These are phyloP conservation scores for Tiphia femorata DNA, from an alignment of 2,888 invertebrate genomes.

Conservation along the genomic window DNA sequence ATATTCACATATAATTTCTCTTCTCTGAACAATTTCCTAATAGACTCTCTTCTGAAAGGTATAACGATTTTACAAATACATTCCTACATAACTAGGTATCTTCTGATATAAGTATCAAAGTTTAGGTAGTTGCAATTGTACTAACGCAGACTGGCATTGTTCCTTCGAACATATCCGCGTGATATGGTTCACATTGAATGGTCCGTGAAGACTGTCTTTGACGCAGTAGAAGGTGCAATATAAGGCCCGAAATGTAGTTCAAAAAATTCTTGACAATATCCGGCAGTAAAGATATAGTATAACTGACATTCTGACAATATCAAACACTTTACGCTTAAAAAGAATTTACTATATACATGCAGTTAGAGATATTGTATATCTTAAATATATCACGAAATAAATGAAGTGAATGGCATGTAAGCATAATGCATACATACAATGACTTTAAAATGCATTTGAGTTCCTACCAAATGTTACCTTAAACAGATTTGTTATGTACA, in stretches of 20 bases:
- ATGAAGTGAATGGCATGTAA: not conserved
- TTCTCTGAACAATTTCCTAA: conserved; percentile 1
- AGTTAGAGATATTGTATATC: not conserved
- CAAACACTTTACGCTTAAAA: not conserved
- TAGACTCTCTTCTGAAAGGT: not conserved
- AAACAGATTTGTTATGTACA: too few relatives aligned
- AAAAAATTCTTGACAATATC: conserved; percentile 32
- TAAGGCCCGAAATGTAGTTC: conserved; percentile 41
- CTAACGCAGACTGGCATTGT: conserved; percentile 41
- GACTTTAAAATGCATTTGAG: too few relatives aligned
- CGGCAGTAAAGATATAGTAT: conserved; percentile 34
- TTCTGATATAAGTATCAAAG: conserved; percentile 30
- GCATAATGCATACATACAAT: too few relatives aligned
- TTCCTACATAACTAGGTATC: conserved; percentile 14
- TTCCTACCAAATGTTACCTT: too few relatives aligned
- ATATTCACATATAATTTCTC: not conserved
- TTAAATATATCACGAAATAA: conserved; percentile 2
- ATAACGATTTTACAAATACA: conserved; percentile 10
- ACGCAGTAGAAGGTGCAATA: conserved; percentile 38
- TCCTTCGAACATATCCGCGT: conserved; percentile 33
- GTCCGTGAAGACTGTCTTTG: conserved; percentile 37
- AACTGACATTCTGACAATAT: conserved; percentile 15
- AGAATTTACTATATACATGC: not conserved
- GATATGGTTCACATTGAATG: conserved; percentile 46
- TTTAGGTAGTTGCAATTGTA: conserved; percentile 27